Evolutionary conservation across 2,888 invertebrate genomes (phyloP), one percentile per base, ranked within the genome.

Genomic region (Athalia circularis): DNA sequence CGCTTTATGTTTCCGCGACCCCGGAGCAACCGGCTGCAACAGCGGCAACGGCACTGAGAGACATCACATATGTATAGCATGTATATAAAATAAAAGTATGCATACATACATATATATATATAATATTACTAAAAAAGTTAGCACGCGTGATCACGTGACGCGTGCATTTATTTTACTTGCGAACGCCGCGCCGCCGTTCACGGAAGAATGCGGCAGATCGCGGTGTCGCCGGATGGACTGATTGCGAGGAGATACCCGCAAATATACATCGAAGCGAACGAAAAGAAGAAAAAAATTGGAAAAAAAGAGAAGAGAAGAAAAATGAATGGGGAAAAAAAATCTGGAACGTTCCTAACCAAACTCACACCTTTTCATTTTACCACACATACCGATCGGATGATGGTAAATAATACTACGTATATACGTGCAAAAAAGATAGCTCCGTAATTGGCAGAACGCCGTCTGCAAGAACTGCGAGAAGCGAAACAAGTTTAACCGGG

Each of bases 401-500:
- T 29, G 13, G 43, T 65, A 47, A 47, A 47, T 9, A 65, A 7
- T 47, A n/a, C n/a, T 45, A 43, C 43, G 15, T 59, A 48, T 47
- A 48, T 48, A 48, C 13, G 65, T 8, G 48, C 48, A 65, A 48
- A 65, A 59, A 57, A 59, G n/a, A 72, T 72, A 7, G 50, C n/a
- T 75, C 62, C 43, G 50, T 75, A 75, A 75, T 75, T 75, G 75
- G 75, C 47, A 47, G 75, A 75, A 75, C 62, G 75, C 64, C 57
- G 59, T 8, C 8, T 54, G 54, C 9, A 54, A 54, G 52, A 29
- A 54, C 45, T 13, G 59, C 50, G 57, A 74, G 75, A 75, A 75
- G 75, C 50, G 62, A 75, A 75, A 75, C 75, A 75, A 61, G 75
- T 75, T 75, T 75, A 64, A 75, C 75, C 62, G 75, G 75, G 62